phyloP scores from a whole-genome alignment of 2,888 invertebrate species.

The Odontomyia ornata region DNA sequence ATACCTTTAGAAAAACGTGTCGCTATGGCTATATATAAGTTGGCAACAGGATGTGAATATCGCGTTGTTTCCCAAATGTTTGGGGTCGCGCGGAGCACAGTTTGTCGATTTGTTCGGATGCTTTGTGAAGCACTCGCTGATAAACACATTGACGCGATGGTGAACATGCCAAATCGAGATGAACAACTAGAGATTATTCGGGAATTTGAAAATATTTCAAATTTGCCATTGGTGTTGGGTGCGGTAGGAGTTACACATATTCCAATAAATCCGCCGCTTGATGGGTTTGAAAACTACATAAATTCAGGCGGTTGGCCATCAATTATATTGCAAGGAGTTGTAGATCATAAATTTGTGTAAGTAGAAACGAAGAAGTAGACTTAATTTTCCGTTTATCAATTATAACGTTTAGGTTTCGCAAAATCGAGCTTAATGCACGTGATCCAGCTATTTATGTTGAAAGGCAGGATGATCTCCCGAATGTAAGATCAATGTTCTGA shows the following conservation, averaged over 20 bases:
- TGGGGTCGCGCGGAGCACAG: slow-evolving; percentile 55
- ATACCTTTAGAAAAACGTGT: slow-evolving; percentile 58
- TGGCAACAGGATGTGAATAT: slow-evolving; percentile 59
- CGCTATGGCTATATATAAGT: slow-evolving; percentile 57
- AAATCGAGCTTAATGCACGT: slow-evolving; percentile 56
- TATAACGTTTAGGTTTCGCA: slow-evolving; percentile 55
- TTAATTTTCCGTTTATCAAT: not conserved
- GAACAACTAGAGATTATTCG: slow-evolving; percentile 56
- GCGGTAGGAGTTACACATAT: slow-evolving; percentile 56
- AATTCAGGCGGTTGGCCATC: slow-evolving; percentile 52
- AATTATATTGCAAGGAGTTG: slow-evolving; percentile 58
- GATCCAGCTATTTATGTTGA: slow-evolving; percentile 54
- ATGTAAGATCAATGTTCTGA: slow-evolving; percentile 44
- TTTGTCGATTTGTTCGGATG: slow-evolving; percentile 57
- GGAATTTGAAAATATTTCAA: slow-evolving; percentile 57
- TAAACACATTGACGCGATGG: slow-evolving; percentile 54
- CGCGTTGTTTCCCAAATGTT: slow-evolving; percentile 57
- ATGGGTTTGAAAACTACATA: slow-evolving; percentile 51
- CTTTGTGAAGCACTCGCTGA: slow-evolving; percentile 58
- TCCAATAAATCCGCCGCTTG: slow-evolving; percentile 53
- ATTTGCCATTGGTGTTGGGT: slow-evolving; percentile 59
- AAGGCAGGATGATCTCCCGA: slow-evolving; percentile 55
- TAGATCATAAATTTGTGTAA: slow-evolving; percentile 58
- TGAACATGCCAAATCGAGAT: slow-evolving; percentile 56
- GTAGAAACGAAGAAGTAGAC: slow-evolving; percentile 14